Percentiles rank a stretch among this genome's conserved stretches.
These are phyloP conservation scores for Arenaria interpres DNA, from an alignment of 2,113 vertebrate genomes.

Conservation along the genomic window DNA sequence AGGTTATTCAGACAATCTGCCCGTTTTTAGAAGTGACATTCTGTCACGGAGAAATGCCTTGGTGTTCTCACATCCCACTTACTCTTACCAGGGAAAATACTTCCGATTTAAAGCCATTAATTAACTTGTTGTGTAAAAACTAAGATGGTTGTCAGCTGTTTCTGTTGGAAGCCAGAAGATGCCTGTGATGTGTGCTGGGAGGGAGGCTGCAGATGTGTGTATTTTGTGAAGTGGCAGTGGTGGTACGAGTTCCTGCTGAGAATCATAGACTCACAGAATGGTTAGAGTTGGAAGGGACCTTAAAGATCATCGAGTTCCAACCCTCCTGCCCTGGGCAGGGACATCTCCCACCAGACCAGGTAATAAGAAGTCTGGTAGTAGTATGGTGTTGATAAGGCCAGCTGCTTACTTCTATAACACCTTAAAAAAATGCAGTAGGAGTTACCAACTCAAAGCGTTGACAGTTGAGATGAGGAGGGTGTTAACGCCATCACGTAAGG, in stretches of 20 bases:
- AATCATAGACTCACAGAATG: no score
- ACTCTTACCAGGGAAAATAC: background rate
- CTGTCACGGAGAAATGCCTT: background rate
- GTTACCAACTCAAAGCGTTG: background rate
- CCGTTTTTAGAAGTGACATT: background rate
- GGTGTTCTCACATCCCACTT: background rate
- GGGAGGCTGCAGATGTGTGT: fast-evolving
- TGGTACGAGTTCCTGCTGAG: background rate
- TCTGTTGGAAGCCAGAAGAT: background rate
- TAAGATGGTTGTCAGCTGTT: background rate
- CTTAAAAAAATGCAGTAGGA: background rate
- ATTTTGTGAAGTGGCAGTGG: background rate
- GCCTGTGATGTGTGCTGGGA: background rate
- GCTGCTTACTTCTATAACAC: background rate
- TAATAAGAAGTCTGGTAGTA: no score
- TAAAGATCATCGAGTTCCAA: no score
- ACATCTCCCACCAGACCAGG: no score
- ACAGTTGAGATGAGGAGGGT: background rate
- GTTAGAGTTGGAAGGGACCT: no score
- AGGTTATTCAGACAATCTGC: fast-evolving
- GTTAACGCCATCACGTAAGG: background rate
- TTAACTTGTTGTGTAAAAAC: background rate
- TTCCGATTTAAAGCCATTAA: background rate
- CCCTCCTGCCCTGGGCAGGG: no score
- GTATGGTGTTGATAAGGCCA: background rate